phyloP scores from a whole-genome alignment of 2,888 invertebrate genomes.

The Rhagonycha lutea region DNA sequence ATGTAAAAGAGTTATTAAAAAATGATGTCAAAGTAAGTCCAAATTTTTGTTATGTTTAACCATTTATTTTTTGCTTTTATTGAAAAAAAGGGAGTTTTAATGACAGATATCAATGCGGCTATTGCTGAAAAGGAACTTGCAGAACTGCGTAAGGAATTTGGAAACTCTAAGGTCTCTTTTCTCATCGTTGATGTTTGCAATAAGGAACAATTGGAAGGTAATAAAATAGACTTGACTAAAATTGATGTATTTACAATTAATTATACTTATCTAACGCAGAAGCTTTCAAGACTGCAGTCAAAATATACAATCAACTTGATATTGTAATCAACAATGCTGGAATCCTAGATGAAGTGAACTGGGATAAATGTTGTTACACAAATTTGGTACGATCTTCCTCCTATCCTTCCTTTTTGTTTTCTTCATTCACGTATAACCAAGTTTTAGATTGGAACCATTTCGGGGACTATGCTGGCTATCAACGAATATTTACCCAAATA shows the following conservation, averaged over 20 bases:
- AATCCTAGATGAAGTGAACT: slow-evolving; percentile 32
- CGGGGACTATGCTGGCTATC: slow-evolving; percentile 34
- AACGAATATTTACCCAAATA: slow-evolving; percentile 38
- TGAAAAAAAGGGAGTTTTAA: slow-evolving; percentile 38
- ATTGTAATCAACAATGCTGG: slow-evolving; percentile 36
- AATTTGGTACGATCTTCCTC: slow-evolving; percentile 34
- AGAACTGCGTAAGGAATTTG: slow-evolving; percentile 65
- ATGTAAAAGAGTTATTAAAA: slow-evolving; percentile 2
- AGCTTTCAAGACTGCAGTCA: neutral
- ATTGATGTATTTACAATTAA: neutral
- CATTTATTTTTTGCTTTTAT: neutral
- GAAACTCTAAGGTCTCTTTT: slow-evolving; percentile 69
- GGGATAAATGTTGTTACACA: slow-evolving; percentile 30
- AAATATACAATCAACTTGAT: slow-evolving; percentile 23
- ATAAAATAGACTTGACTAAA: neutral
- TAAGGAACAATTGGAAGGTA: slow-evolving; percentile 73
- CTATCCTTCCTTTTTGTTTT: too few relatives aligned
- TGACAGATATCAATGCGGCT: slow-evolving; percentile 42
- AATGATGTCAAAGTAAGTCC: slow-evolving; percentile 9
- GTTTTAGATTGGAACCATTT: slow-evolving; percentile 28
- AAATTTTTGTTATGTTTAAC: neutral
- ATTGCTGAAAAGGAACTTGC: slow-evolving; percentile 65
- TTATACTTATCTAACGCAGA: neutral
- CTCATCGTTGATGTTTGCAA: slow-evolving; percentile 75
- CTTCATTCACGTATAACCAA: neutral